A percentile compares a stretch with the other conserved stretches of the same genome.
These are phyloP conservation scores for Hybognathus amarus DNA, from an alignment of 2,797 vertebrate species.

Conservation along the genomic window DNA sequence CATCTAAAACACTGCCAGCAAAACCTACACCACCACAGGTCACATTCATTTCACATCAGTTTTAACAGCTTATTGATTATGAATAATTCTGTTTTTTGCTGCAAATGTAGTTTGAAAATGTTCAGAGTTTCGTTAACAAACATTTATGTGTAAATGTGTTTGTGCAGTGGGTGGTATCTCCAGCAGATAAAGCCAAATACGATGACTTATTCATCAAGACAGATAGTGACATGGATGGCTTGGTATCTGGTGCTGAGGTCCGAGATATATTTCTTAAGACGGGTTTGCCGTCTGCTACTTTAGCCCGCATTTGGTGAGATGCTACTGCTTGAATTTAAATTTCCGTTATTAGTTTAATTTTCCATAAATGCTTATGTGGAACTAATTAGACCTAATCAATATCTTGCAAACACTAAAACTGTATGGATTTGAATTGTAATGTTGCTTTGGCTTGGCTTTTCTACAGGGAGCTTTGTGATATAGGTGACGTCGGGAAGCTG, in stretches of 20 bases:
- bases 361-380: not conserved
- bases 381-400: not conserved
- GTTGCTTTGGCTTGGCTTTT: constrained; percentile 60
- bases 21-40: constrained; percentile 81
- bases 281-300: constrained; percentile 88
- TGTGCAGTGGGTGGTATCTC: constrained; percentile 91
- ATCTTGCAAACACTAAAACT: not conserved
- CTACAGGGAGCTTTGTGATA: constrained; percentile 94
- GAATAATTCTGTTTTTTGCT: not conserved
- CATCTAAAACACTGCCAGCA: constrained; percentile 83
- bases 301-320: constrained; percentile 94
- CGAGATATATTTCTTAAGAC: constrained; percentile 96
- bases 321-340: not conserved
- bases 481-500: constrained; percentile 92
- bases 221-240: constrained; percentile 93
- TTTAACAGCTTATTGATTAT: not conserved
- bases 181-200: constrained; percentile 92
- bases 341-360: not conserved
- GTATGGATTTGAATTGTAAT: not conserved
- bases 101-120: not conserved
- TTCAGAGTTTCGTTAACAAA: not conserved
- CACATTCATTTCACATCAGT: not conserved
- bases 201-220: constrained; percentile 94
- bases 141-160: constrained; percentile 23
- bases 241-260: constrained; percentile 94